Evolutionary conservation across 2,113 vertebrate genomes (phyloP).

Genomic region (Macrotus californicus): DNA sequence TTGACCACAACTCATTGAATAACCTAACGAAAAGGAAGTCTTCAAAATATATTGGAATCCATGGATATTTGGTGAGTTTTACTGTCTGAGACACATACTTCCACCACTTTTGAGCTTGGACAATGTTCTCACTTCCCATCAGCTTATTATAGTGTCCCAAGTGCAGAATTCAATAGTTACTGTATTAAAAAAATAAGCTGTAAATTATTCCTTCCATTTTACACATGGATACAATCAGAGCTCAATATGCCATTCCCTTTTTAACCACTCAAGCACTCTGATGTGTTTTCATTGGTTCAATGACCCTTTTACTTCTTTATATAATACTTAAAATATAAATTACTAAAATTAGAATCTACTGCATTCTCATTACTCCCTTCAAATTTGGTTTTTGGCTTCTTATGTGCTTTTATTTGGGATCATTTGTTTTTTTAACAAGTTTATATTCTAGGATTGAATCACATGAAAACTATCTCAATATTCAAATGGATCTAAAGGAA

Average conservation of each 20-base stretch:
- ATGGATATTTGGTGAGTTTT: background rate
- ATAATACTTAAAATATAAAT: constrained; percentile 8
- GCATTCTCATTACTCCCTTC: constrained; percentile 6
- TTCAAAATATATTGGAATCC: background rate
- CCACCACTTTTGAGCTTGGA: background rate
- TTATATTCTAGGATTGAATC: background rate
- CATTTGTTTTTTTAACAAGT: background rate
- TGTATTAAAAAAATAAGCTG: constrained; percentile 16
- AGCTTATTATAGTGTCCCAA: background rate
- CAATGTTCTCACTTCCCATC: background rate
- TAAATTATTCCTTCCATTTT: constrained; percentile 18
- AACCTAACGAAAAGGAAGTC: background rate
- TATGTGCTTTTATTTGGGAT: background rate
- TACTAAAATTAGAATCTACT: constrained; percentile 27
- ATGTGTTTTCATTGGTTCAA: constrained; percentile 9
- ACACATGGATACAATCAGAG: background rate
- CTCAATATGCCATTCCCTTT: constrained; percentile 8
- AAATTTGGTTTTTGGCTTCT: background rate
- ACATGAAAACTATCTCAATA: background rate
- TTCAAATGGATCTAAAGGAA: background rate
- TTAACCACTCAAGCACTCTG: background rate
- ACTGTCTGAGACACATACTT: background rate
- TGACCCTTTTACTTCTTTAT: constrained; percentile 27
- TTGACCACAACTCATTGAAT: background rate
- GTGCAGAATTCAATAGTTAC: background rate